Conservation (phyloP, 2,888 invertebrate genomes). For the Poecilobothrus nobilitatus region DNA sequence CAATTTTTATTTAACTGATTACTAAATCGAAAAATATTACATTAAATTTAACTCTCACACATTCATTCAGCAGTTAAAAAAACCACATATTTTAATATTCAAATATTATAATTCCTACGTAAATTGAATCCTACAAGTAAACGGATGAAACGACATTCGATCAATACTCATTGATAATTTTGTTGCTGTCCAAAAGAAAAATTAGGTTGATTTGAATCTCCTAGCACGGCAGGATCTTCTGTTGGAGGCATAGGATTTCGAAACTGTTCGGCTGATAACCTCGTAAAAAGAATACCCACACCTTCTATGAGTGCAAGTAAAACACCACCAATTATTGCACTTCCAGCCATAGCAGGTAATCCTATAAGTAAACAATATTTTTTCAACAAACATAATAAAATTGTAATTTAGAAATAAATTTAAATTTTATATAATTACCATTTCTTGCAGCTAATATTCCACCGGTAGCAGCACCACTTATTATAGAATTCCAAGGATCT, state of each 20-base stretch:
- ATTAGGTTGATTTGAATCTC: constrained; percentile 48
- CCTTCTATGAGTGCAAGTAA: constrained; percentile 95
- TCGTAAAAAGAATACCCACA: constrained; percentile 86
- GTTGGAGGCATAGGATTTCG: constrained; percentile 69
- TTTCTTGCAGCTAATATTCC: constrained; percentile 93
- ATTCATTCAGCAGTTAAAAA: too few species aligned
- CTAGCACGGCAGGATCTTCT: constrained; percentile 68
- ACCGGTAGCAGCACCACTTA: constrained; percentile 92
- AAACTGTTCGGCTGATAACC: constrained; percentile 87
- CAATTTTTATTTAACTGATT: too few species aligned
- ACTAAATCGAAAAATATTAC: too few species aligned
- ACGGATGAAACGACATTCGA: too few species aligned
- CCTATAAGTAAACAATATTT: constrained; percentile 43
- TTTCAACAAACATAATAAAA: background rate
- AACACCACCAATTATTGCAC: constrained; percentile 92
- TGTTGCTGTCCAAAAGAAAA: constrained; percentile 33
- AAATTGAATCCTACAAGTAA: too few species aligned
- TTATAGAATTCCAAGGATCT: constrained; percentile 95
- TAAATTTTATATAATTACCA: constrained; percentile 45
- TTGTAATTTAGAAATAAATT: background rate
- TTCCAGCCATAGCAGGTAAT: constrained; percentile 83
- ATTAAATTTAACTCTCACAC: too few species aligned
- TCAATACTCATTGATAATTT: too few species aligned
- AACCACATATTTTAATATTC: too few species aligned
- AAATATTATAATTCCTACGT: too few species aligned